phyloP scores from a whole-genome alignment of 1,140 invertebrate genomes.

The Dryas iulia region DNA sequence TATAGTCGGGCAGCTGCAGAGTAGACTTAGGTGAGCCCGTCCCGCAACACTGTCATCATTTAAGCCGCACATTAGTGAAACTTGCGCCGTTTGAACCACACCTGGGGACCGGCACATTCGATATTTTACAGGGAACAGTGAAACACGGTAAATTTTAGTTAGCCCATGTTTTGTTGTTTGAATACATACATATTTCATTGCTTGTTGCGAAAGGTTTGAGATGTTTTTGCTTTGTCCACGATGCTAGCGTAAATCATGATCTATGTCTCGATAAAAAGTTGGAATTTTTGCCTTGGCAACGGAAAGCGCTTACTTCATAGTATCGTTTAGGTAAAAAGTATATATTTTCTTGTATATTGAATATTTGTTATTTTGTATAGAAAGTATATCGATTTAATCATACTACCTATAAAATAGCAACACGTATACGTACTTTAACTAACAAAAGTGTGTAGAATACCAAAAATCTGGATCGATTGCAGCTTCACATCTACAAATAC shows the following conservation, averaged over 20 bases:
- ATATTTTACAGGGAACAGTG: conserved; percentile 61
- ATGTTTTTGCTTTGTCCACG: conserved; percentile 31
- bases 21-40: conserved; percentile 38
- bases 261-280: conserved; percentile 25
- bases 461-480: conserved; percentile 40
- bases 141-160: conserved; percentile 50
- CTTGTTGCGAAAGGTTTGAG: conserved; percentile 33
- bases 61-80: conserved; percentile 75
- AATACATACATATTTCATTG: conserved; percentile 33
- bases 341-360: background rate
- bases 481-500: conserved; percentile 39
- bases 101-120: conserved; percentile 65
- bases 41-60: conserved; percentile 68
- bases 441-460: conserved; percentile 12
- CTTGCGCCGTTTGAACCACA: conserved; percentile 71
- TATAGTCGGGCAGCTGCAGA: conserved; percentile 28
- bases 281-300: conserved; percentile 6
- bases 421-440: background rate
- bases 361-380: background rate
- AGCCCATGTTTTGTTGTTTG: conserved; percentile 31
- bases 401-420: too few species aligned
- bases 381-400: background rate
- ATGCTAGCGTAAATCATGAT: conserved; percentile 31
- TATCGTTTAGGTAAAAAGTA: background rate
- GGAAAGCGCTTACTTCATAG: background rate